Base-by-base conservation (phyloP, 2,797 vertebrate genomes). In the Sarcophilus harrisii region DNA sequence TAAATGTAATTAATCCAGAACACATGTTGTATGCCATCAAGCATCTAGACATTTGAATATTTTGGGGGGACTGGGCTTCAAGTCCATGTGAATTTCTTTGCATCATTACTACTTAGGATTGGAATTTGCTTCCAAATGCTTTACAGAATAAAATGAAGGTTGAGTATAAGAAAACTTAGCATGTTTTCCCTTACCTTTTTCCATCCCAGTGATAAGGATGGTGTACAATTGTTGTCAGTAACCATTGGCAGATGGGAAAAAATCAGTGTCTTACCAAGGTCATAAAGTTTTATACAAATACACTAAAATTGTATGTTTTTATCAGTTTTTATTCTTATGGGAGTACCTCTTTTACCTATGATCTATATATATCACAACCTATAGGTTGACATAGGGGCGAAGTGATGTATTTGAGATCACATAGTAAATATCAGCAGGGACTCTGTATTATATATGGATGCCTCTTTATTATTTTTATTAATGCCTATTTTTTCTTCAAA, bases 1-100 rank as follows among this genome's bases (percentile, higher is more conserved):
- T 94, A 91, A 73, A 93, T 95, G n/a, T 54, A 97, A 96, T 87
- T 49, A 49, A 45, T 60, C 95, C 95, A 94, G 93, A 96, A 95
- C 58, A 92, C 0, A 11, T 81, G 87, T 60, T 95, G 49, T 62
- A 62, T 32, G 38, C 94, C 92, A 93, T 90, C 93, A 55, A 54
- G 60, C 93, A 92, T 95, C 73, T 73, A 91, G 92, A 94, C 81
- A 14, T 73, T 93, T 91, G 73, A 94, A 92, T 57, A 66, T 30
- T 95, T 54, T 32, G 94, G 14, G 92, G 29, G 93, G 38, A 1
- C 0, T 45, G 18, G 96, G 87, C 92, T 94, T 30, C n/a, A 94
- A 94, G 59, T 92, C 49, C 91, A 29, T 90, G 73, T 62, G 93
- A 91, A 54, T 11, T 58, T 32, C 54, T 30, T 57, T 58, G 87